These are phyloP conservation scores for Drosophila melanogaster DNA, from an alignment of 1,140 invertebrate species.

Conservation along the genomic window Release_6_plus_ISO1_MT NT_033777.3:30544501-30545000, in stretches of 20 bases:
- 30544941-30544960: constrained; percentile 57
- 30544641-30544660: constrained; percentile 26
- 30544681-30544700: constrained; percentile 7
- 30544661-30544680: constrained; percentile 38
- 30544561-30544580: constrained; percentile 78
- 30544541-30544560: constrained; percentile 82
- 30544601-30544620: constrained; percentile 16
- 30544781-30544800: too few species aligned
- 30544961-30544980: constrained; percentile 45
- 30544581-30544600: constrained; percentile 58
- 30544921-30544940: constrained; percentile 74
- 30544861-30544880: constrained; percentile 28
- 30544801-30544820: too few species aligned
- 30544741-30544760: neutral
- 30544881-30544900: constrained; percentile 19
- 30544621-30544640: constrained; percentile 4
- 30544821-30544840: too few species aligned
- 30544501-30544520: constrained; percentile 81
- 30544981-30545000: constrained; percentile 14
- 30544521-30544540: constrained; percentile 74
- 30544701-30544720: constrained; percentile 14
- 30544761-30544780: too few species aligned
- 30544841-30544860: neutral
- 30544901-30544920: constrained; percentile 18
- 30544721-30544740: neutral